Conservation (phyloP, 2,888 invertebrate genomes). For the Acleris laterana region DNA sequence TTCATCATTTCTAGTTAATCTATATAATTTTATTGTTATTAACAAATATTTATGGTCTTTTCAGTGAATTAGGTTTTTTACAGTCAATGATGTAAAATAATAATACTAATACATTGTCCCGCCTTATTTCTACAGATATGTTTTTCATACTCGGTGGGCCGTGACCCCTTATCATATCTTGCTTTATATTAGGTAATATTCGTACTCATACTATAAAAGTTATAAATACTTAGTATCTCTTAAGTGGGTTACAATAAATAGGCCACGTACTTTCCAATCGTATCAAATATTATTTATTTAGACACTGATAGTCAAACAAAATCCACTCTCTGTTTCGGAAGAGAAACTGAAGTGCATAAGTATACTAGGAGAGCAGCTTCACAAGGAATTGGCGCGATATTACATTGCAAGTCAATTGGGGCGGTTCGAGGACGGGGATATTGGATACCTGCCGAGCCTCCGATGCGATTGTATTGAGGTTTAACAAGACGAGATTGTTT, state of each 20-base stretch:
- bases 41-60: no score
- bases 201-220: background rate
- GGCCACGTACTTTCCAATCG: no score
- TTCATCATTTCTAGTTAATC: background rate
- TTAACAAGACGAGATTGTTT: background rate
- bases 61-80: no score
- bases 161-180: no score
- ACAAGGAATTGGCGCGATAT: slow-evolving; percentile 14
- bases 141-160: no score
- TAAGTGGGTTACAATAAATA: no score
- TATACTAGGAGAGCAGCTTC: background rate
- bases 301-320: background rate
- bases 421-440: slow-evolving; percentile 6
- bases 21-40: background rate
- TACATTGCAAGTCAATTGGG: slow-evolving; percentile 13
- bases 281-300: background rate
- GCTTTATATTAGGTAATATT: no score
- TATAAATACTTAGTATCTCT: background rate
- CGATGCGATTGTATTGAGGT: slow-evolving; percentile 1
- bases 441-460: slow-evolving; percentile 8
- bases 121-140: no score
- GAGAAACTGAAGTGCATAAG: background rate
- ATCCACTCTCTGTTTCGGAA: background rate
- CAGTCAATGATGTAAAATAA: no score
- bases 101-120: no score